Conservation (phyloP, 2,888 invertebrate genomes). For the Scaptomyza polygonia region DNA sequence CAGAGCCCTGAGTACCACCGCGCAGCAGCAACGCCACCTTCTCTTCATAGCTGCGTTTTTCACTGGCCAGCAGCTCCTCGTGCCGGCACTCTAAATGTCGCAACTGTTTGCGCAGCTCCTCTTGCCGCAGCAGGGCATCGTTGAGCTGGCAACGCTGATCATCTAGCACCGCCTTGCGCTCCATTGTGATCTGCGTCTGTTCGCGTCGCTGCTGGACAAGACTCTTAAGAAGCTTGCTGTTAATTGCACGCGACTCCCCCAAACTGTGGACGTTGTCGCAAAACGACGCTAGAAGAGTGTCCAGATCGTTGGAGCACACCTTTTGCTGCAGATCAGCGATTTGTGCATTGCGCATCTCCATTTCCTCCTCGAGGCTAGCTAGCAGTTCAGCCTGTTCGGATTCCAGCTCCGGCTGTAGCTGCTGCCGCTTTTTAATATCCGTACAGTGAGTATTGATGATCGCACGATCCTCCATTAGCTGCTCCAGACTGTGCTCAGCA, state of each 20-base stretch:
- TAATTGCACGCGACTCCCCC: conserved; percentile 90
- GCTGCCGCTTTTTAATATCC: conserved; percentile 56
- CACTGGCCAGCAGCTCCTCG: conserved; percentile 85
- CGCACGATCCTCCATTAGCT: conserved; percentile 90
- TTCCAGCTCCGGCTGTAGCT: conserved; percentile 15
- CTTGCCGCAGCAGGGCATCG: conserved; percentile 79
- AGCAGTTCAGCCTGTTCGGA: conserved; percentile 50
- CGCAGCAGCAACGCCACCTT: conserved; percentile 41
- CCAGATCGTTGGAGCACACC: conserved; percentile 89
- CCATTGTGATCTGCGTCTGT: conserved; percentile 84
- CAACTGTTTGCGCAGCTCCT: conserved; percentile 84
- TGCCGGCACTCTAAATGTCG: conserved; percentile 85
- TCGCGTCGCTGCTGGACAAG: conserved; percentile 81
- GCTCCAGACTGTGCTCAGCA: conserved; percentile 90
- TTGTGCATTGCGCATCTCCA: conserved; percentile 83
- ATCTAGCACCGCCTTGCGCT: conserved; percentile 84
- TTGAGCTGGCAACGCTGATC: conserved; percentile 86
- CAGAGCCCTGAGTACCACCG: not conserved
- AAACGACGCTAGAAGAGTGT: conserved; percentile 88
- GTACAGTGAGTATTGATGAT: conserved; percentile 83
- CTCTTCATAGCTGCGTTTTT: conserved; percentile 87
- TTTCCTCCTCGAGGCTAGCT: conserved; percentile 76
- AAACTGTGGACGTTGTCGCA: conserved; percentile 91
- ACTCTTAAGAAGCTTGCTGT: conserved; percentile 85
- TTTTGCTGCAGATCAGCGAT: conserved; percentile 78